Evolutionary conservation across 2,797 vertebrate genomes (phyloP).

Genomic region (Melanotaenia parkinsoni): DNA sequence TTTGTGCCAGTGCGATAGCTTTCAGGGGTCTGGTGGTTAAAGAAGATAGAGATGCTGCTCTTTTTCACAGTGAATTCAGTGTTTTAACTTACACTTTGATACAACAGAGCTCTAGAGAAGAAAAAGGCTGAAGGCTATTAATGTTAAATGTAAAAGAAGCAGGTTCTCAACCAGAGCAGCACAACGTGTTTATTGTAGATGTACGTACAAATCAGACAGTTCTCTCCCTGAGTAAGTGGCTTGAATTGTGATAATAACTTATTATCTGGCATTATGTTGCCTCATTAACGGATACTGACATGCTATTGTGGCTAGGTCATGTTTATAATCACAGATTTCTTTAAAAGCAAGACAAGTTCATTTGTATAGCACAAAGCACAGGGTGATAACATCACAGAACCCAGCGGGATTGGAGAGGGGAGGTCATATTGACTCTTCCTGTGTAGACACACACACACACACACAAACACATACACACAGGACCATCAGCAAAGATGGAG

Average conservation of each 20-base stretch:
- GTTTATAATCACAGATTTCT: not conserved
- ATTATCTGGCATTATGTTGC: not conserved
- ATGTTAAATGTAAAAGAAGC: slow-evolving; percentile 37
- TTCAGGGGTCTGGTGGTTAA: slow-evolving; percentile 69
- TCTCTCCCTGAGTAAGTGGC: slow-evolving; percentile 7
- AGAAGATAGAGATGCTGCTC: slow-evolving; percentile 48
- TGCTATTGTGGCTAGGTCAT: too few relatives aligned
- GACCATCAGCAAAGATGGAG: slow-evolving; percentile 46
- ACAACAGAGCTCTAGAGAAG: slow-evolving; percentile 28
- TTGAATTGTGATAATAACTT: not conserved
- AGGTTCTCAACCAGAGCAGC: slow-evolving; percentile 1
- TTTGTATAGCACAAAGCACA: not conserved
- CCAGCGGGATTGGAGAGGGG: not conserved
- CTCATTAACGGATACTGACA: too few relatives aligned
- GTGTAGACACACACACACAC: slow-evolving; percentile 3
- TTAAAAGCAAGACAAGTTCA: not conserved
- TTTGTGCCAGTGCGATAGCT: slow-evolving; percentile 68
- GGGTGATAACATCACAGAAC: not conserved
- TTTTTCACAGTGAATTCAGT: slow-evolving; percentile 35
- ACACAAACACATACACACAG: slow-evolving; percentile 1
- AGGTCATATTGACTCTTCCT: not conserved
- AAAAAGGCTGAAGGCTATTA: slow-evolving; percentile 32
- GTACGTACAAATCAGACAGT: slow-evolving; percentile 23
- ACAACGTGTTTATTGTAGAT: slow-evolving; percentile 9
- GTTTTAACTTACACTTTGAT: slow-evolving; percentile 50